These are phyloP conservation scores for Xanthia icteritia DNA, from an alignment of 2,888 invertebrate species.

Conservation along the genomic window DNA sequence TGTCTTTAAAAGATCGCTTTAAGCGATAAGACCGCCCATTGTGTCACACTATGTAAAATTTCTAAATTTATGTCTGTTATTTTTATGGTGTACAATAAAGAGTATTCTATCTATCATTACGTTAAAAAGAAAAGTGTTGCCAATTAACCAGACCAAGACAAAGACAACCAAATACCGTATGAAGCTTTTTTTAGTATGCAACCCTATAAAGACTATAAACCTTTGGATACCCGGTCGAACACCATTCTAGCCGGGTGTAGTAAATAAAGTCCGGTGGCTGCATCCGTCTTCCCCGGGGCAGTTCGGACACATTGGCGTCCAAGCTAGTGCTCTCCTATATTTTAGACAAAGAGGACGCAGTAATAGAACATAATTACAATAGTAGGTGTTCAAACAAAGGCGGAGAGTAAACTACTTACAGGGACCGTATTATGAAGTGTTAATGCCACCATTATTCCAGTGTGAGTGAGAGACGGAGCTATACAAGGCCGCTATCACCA, in stretches of 20 bases:
- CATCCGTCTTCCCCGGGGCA: slow-evolving; percentile 66
- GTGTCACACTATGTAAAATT: too few relatives aligned
- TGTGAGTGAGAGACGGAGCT: too few relatives aligned
- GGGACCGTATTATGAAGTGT: too few relatives aligned
- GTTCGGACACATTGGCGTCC: slow-evolving; percentile 41
- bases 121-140: background rate
- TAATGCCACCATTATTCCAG: too few relatives aligned
- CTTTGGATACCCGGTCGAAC: slow-evolving; percentile 9
- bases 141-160: background rate
- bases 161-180: background rate
- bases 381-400: slow-evolving; percentile 7
- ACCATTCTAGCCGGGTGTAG: slow-evolving; percentile 54
- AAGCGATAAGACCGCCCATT: too few relatives aligned
- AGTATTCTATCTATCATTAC: too few relatives aligned
- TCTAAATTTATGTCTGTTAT: too few relatives aligned
- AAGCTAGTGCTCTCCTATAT: slow-evolving; percentile 35
- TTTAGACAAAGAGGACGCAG: slow-evolving; percentile 28
- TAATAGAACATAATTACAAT: slow-evolving; percentile 11
- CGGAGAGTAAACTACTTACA: background rate
- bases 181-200: background rate
- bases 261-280: slow-evolving; percentile 67
- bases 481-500: too few relatives aligned
- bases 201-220: slow-evolving; percentile 11
- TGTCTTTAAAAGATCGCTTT: too few relatives aligned
- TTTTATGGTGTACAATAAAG: too few relatives aligned